Percentiles rank a stretch among this genome's conserved stretches.
These are phyloP conservation scores for Eupsilia transversa DNA, from an alignment of 2,888 invertebrate genomes.

Conservation along the genomic window DNA sequence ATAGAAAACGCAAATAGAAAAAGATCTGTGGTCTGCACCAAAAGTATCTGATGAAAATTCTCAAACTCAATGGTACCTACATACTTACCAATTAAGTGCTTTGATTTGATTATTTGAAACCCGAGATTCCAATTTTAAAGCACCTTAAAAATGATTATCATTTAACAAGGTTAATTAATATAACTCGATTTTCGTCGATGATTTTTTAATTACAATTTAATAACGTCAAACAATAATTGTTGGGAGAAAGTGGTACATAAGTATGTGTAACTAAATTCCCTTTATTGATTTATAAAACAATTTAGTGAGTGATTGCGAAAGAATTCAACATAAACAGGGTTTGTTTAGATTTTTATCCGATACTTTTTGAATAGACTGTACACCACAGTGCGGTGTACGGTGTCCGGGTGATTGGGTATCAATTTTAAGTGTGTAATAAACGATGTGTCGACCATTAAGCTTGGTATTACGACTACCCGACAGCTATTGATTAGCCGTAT, in stretches of 20 bases:
- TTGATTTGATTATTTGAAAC: neutral
- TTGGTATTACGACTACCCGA: neutral
- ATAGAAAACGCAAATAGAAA: neutral
- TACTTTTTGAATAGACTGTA: neutral
- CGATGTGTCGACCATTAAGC: neutral
- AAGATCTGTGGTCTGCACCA: neutral
- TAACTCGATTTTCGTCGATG: neutral
- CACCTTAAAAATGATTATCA: neutral
- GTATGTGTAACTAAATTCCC: neutral
- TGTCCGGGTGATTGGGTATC: no score
- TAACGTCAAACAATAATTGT: neutral
- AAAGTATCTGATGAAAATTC: neutral
- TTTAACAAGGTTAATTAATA: neutral
- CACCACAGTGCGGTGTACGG: neutral
- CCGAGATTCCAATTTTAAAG: neutral
- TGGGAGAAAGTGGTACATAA: neutral
- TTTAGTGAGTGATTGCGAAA: neutral
- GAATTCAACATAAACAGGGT: neutral
- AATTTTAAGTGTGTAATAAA: neutral
- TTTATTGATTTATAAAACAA: no score
- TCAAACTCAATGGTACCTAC: no score
- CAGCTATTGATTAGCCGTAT: conserved; percentile 14
- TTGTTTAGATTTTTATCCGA: neutral
- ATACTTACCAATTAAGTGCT: neutral
- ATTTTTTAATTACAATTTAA: neutral